phyloP scores from a whole-genome alignment of 37 sponge, comb jelly and placozoan genomes.

The Oscarella lobularis region DNA sequence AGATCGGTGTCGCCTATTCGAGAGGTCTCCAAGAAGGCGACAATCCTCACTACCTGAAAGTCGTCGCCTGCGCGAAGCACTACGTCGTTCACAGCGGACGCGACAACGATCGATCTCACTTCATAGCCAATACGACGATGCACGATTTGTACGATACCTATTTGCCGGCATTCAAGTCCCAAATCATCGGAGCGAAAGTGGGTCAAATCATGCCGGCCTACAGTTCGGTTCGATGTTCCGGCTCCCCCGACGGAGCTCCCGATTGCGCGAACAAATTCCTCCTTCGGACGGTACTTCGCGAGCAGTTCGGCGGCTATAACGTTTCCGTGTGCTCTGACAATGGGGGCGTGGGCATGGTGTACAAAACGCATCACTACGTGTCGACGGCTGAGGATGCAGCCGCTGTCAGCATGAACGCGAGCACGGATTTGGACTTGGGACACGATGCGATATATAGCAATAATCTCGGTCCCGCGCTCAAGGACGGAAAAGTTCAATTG shows the following conservation, averaged over 20 bases:
- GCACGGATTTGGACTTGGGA: conserved; percentile 53
- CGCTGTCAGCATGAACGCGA: conserved; percentile 56
- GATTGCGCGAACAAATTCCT: conserved; percentile 56
- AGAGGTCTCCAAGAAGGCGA: conserved; percentile 32
- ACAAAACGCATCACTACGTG: conserved; percentile 25
- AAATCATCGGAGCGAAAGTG: conserved; percentile 40
- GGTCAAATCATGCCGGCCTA: conserved; percentile 66
- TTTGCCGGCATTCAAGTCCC: conserved; percentile 54
- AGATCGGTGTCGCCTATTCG: conserved; percentile 36
- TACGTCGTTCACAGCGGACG: conserved; percentile 62
- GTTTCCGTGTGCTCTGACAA: conserved; percentile 52
- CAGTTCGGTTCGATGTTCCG: conserved; percentile 26
- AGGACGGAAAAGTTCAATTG: conserved; percentile 5
- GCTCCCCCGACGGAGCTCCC: conserved; percentile 40
- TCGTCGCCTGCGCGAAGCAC: conserved; percentile 58
- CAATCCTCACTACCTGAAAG: conserved; percentile 30
- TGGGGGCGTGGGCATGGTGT: conserved; percentile 23
- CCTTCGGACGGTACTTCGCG: conserved; percentile 34
- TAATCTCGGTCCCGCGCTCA: conserved; percentile 22
- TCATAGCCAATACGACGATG: conserved; percentile 30
- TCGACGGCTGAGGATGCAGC: conserved; percentile 18
- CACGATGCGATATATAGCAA: conserved; percentile 27
- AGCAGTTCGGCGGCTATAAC: conserved; percentile 40
- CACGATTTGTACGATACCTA: conserved; percentile 64
- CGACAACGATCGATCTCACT: conserved; percentile 17